These are phyloP conservation scores for Agelas oroides DNA, from an alignment of 37 sponge, comb jelly and placozoan genomes.

Conservation along the genomic window DNA sequence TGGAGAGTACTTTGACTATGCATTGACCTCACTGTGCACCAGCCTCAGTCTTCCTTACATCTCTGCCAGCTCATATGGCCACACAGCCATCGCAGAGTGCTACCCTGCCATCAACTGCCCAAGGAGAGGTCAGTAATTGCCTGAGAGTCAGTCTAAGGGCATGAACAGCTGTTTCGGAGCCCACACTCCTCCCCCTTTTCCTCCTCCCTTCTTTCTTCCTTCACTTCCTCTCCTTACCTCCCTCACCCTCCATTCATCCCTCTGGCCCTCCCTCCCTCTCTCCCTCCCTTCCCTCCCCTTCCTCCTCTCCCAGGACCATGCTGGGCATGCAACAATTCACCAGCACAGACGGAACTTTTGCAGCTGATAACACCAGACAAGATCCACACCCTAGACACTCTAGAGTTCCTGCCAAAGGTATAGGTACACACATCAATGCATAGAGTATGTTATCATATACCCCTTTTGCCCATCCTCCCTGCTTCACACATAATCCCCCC, in stretches of 20 bases:
- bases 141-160: not conserved
- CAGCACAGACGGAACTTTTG: conserved; percentile 27
- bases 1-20: conserved; percentile 78
- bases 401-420: conserved; percentile 66
- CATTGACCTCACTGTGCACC: conserved; percentile 60
- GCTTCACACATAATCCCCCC: not conserved
- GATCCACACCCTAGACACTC: conserved; percentile 1
- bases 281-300: too few species aligned
- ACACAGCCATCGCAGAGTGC: conserved; percentile 68
- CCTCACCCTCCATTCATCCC: too few species aligned
- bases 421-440: not conserved
- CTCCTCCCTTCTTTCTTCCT: too few species aligned
- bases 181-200: too few species aligned
- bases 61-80: conserved; percentile 72
- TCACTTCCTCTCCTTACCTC: too few species aligned
- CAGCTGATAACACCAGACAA: conserved; percentile 39
- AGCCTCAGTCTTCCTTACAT: conserved; percentile 52
- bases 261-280: too few species aligned
- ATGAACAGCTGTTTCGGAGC: too few species aligned
- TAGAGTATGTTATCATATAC: not conserved
- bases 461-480: too few species aligned
- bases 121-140: conserved; percentile 15
- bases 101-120: conserved; percentile 35
- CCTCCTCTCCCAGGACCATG: conserved; percentile 70
- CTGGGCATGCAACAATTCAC: conserved; percentile 79